Evolutionary conservation across 2,888 invertebrate genomes (phyloP).

Genomic region (Rhimphoctona megacephalus): DNA sequence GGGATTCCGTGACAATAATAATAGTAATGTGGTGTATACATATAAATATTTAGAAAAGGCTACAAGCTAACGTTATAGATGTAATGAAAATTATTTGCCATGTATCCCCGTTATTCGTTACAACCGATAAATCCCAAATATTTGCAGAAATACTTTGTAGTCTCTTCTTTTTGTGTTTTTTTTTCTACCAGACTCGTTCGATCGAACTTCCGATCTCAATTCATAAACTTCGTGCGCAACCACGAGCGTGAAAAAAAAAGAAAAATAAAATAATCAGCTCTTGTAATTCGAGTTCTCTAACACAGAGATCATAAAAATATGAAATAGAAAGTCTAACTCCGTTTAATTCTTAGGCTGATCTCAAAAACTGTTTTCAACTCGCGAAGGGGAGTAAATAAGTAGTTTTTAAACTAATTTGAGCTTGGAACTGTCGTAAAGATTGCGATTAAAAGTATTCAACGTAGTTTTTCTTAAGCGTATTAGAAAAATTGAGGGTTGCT

Average conservation of each 20-base stretch:
- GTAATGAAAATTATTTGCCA: slow-evolving; percentile 57
- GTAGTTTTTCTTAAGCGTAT: slow-evolving; percentile 55
- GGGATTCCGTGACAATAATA: slow-evolving; percentile 49
- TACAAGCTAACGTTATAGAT: slow-evolving; percentile 60
- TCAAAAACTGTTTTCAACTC: slow-evolving; percentile 32
- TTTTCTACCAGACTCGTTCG: slow-evolving; percentile 22
- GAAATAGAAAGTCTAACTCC: slow-evolving; percentile 51
- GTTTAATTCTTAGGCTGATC: slow-evolving; percentile 36
- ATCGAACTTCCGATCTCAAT: slow-evolving; percentile 19
- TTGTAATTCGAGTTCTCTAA: slow-evolving; percentile 9
- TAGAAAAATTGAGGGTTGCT: slow-evolving; percentile 42
- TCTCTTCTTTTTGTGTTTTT: slow-evolving; percentile 9
- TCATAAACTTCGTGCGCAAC: slow-evolving; percentile 34
- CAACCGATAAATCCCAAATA: slow-evolving; percentile 35
- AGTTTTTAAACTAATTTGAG: slow-evolving; percentile 58
- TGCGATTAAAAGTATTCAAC: slow-evolving; percentile 52
- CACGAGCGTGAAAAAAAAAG: slow-evolving; percentile 36
- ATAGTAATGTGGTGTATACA: slow-evolving; percentile 37
- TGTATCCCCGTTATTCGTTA: slow-evolving; percentile 38
- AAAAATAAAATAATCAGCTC: slow-evolving; percentile 10
- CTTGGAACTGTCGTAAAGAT: slow-evolving; percentile 57
- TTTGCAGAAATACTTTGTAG: slow-evolving; percentile 32
- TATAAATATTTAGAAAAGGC: slow-evolving; percentile 68
- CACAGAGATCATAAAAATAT: slow-evolving; percentile 24
- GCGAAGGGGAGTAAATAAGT: slow-evolving; percentile 2